phyloP scores from a whole-genome alignment of 2,113 vertebrate genomes.

The Brachyhypopomus gauderio region DNA sequence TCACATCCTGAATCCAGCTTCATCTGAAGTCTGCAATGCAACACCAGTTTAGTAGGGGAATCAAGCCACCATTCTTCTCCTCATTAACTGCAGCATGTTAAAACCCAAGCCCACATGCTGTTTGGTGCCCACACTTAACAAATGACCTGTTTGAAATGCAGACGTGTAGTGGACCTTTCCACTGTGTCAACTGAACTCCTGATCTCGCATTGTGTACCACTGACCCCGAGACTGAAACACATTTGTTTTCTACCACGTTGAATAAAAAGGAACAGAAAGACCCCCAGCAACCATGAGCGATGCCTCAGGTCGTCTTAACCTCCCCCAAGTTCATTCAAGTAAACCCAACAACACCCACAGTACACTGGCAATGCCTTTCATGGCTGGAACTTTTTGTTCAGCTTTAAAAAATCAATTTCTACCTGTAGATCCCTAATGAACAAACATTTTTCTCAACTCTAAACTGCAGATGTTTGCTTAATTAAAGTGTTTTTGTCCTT shows the following conservation, averaged over 20 bases:
- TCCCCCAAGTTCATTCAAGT: not conserved
- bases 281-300: conserved; percentile 19
- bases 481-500: conserved; percentile 60
- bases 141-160: conserved; percentile 32
- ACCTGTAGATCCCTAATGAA: conserved; percentile 61
- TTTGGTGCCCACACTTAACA: conserved; percentile 46
- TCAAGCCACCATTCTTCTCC: not conserved
- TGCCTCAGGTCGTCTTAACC: not conserved
- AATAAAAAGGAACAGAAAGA: conserved; percentile 42
- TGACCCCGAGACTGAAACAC: not conserved
- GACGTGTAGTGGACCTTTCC: not conserved
- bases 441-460: conserved; percentile 56
- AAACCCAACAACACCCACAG: not conserved
- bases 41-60: conserved; percentile 41
- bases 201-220: not conserved
- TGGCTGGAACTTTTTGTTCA: not conserved
- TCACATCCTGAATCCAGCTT: conserved; percentile 32
- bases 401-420: conserved; percentile 23
- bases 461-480: conserved; percentile 54
- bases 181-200: not conserved
- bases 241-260: conserved; percentile 25
- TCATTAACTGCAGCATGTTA: not conserved
- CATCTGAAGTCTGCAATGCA: conserved; percentile 60
- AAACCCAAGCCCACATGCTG: not conserved
- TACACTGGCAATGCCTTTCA: conserved; percentile 2